Percentiles rank a stretch among this genome's conserved stretches.
phyloP scores from a whole-genome alignment of 1,140 invertebrate species.

The Lasaia peninsularis region DNA sequence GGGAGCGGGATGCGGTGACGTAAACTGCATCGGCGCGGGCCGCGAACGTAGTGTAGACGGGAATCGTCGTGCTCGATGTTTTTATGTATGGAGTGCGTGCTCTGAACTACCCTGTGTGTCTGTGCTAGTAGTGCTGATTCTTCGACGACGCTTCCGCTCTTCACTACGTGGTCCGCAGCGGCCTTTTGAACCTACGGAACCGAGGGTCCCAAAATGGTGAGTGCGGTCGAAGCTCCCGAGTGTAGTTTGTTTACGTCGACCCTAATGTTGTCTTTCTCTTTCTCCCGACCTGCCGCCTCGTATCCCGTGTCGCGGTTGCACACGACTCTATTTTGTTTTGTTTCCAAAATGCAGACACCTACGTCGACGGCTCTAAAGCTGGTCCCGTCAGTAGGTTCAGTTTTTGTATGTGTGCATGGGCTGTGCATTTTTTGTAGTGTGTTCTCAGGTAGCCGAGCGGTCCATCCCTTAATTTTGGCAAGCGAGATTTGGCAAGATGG shows the following conservation, averaged over 20 bases:
- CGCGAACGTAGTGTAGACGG: slow-evolving; percentile 72
- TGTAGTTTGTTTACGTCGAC: slow-evolving; percentile 74
- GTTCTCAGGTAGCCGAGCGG: slow-evolving; percentile 65
- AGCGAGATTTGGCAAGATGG: slow-evolving; percentile 18
- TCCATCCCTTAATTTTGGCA: slow-evolving; percentile 29
- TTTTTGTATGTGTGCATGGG: slow-evolving; percentile 68
- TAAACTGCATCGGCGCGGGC: slow-evolving; percentile 73
- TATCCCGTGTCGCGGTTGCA: slow-evolving; percentile 64
- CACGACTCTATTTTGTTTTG: slow-evolving; percentile 74
- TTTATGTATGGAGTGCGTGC: slow-evolving; percentile 56
- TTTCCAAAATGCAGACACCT: slow-evolving; percentile 74
- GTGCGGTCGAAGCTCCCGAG: slow-evolving; percentile 72
- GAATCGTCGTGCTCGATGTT: slow-evolving; percentile 57
- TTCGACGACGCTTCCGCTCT: slow-evolving; percentile 62
- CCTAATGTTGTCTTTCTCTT: slow-evolving; percentile 55
- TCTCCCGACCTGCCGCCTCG: slow-evolving; percentile 69
- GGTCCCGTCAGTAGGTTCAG: slow-evolving; percentile 54
- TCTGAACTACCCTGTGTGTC: slow-evolving; percentile 53
- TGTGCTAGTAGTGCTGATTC: slow-evolving; percentile 56
- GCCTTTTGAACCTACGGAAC: slow-evolving; percentile 38
- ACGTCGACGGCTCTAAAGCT: slow-evolving; percentile 58
- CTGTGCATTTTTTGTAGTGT: slow-evolving; percentile 65
- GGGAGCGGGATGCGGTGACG: slow-evolving; percentile 76
- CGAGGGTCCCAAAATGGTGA: slow-evolving; percentile 73
- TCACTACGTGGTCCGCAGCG: slow-evolving; percentile 65